phyloP scores from a whole-genome alignment of 2,797 vertebrate species.

The Leptoclinus maculatus region DNA sequence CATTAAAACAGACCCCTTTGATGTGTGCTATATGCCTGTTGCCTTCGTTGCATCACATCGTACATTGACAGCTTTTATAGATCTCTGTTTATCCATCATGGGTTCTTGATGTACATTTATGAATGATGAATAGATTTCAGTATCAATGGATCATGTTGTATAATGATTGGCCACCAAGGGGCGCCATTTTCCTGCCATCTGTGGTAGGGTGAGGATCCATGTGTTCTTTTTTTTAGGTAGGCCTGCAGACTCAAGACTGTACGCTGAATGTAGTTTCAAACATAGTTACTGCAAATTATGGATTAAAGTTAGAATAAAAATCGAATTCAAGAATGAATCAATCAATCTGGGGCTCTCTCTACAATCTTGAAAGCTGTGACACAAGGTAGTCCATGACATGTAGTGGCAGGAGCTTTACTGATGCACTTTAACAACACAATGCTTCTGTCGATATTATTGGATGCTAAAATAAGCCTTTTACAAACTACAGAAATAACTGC shows the following conservation, averaged over 20 bases:
- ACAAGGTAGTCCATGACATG: not conserved
- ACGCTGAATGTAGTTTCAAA: not conserved
- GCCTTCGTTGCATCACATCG: no score
- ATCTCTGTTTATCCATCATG: no score
- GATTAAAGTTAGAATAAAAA: no score
- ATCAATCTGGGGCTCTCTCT: not conserved
- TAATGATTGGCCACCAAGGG: not conserved
- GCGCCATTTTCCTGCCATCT: not conserved
- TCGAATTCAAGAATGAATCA: not conserved
- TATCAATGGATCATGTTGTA: no score
- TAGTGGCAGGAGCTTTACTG: not conserved
- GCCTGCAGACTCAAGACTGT: not conserved
- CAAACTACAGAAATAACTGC: not conserved
- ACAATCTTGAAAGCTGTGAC: not conserved
- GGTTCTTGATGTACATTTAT: no score
- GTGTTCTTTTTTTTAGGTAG: not conserved
- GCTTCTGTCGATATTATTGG: no score
- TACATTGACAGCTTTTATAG: no score
- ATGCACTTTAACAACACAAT: not conserved
- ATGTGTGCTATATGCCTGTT: no score
- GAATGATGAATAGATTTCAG: no score
- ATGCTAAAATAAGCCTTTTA: not conserved
- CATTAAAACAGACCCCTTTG: no score
- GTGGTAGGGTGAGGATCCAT: not conserved
- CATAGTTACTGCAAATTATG: no score